phyloP scores from a whole-genome alignment of 2,797 vertebrate genomes.

The Alca torda region DNA sequence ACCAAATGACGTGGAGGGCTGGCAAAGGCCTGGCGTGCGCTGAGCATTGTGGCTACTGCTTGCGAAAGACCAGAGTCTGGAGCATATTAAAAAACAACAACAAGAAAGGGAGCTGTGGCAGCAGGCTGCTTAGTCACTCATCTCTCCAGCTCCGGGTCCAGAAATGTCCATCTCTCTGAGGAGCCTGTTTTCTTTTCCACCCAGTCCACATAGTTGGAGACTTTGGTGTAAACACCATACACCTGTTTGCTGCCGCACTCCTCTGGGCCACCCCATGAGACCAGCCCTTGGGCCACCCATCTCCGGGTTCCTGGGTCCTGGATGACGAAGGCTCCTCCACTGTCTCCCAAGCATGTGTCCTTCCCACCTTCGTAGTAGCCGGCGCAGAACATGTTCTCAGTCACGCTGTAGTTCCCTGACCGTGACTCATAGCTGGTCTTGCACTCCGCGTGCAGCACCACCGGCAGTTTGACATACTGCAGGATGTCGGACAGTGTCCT shows the following conservation, averaged over 20 bases:
- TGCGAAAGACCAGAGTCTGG: slow-evolving; percentile 60
- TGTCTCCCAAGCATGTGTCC: slow-evolving; percentile 97
- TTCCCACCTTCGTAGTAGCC: slow-evolving; percentile 90
- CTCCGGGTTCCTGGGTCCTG: slow-evolving; percentile 77
- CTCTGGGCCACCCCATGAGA: slow-evolving; percentile 95
- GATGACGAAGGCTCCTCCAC: slow-evolving; percentile 90
- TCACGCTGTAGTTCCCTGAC: slow-evolving; percentile 90
- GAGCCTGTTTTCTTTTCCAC: slow-evolving; percentile 79
- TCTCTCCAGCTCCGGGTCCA: slow-evolving; percentile 27
- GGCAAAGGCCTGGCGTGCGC: background rate
- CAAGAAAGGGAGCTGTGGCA: background rate
- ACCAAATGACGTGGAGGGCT: background rate
- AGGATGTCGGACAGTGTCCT: slow-evolving; percentile 84
- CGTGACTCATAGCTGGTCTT: slow-evolving; percentile 89
- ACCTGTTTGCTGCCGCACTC: slow-evolving; percentile 93
- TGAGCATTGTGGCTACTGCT: slow-evolving; percentile 30
- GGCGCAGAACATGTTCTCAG: slow-evolving; percentile 95
- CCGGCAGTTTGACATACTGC: slow-evolving; percentile 93
- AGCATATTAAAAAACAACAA: slow-evolving; percentile 46
- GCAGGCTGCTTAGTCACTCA: slow-evolving; percentile 55
- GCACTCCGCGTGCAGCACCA: slow-evolving; percentile 89
- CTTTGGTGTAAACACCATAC: slow-evolving; percentile 94
- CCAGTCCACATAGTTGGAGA: slow-evolving; percentile 89
- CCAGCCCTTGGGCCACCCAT: slow-evolving; percentile 91
- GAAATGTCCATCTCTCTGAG: slow-evolving; percentile 54